These are phyloP conservation scores for Sapayoa aenigma DNA, from an alignment of 2,113 vertebrate species.

Conservation along the genomic window DNA sequence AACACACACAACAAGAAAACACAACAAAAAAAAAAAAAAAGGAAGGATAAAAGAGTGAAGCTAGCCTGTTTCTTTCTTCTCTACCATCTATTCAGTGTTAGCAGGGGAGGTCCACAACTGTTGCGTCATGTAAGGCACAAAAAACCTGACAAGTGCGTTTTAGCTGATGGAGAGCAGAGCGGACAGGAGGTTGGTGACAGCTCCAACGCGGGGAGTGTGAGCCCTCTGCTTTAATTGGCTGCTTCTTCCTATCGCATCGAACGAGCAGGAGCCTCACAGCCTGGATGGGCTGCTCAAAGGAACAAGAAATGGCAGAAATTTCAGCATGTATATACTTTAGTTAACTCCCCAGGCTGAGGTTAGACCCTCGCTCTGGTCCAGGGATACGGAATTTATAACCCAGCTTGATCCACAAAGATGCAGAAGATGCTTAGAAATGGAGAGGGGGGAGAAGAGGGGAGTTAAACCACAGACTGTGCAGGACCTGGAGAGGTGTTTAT, in stretches of 20 bases:
- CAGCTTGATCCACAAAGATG: not conserved
- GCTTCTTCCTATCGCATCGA: not conserved
- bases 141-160: slow-evolving; percentile 26
- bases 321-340: not conserved
- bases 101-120: slow-evolving; percentile 60
- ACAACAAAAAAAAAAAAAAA: no score
- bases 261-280: not conserved
- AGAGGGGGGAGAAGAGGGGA: not conserved
- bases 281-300: not conserved
- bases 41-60: not conserved
- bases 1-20: not conserved
- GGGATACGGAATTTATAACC: not conserved
- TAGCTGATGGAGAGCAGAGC: slow-evolving; percentile 44
- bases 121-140: slow-evolving; percentile 33
- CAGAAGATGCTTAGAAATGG: not conserved
- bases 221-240: not conserved
- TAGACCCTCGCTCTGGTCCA: not conserved
- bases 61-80: slow-evolving; percentile 10
- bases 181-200: slow-evolving; percentile 58
- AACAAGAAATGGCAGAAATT: slow-evolving; percentile 1
- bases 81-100: not conserved
- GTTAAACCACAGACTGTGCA: not conserved
- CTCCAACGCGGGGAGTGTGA: not conserved
- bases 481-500: slow-evolving; percentile 3
- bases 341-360: not conserved